phyloP scores from a whole-genome alignment of 2,113 vertebrate genomes.

The Pleuronectes platessa region DNA sequence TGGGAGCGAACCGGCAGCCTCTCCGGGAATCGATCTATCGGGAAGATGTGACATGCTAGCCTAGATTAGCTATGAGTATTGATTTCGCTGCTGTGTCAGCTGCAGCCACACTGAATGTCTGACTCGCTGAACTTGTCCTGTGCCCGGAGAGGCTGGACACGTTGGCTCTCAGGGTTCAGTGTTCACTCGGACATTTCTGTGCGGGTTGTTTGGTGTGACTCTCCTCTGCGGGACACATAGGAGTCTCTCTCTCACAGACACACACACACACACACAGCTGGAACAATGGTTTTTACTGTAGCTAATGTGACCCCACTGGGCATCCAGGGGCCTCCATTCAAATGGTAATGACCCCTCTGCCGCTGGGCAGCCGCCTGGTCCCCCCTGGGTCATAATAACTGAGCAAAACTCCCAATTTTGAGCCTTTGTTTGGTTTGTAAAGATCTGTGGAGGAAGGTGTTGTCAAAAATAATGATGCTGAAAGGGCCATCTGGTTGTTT shows the following conservation, averaged over 20 bases:
- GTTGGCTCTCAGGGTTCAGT: constrained; percentile 6
- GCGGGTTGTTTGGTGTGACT: constrained; percentile 11
- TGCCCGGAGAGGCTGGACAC: constrained; percentile 15
- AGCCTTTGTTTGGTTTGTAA: not conserved
- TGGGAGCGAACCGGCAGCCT: constrained; percentile 16
- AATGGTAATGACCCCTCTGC: constrained; percentile 73
- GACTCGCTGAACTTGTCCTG: constrained; percentile 36
- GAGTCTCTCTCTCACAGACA: not conserved
- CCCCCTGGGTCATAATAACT: constrained; percentile 51
- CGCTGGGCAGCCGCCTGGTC: constrained; percentile 60
- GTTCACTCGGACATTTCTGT: not conserved
- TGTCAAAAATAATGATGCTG: not conserved
- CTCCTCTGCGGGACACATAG: constrained; percentile 12
- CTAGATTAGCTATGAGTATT: constrained; percentile 39
- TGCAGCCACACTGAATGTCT: constrained; percentile 35
- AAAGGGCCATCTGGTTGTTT: not conserved
- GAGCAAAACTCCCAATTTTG: constrained; percentile 1
- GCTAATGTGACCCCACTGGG: constrained; percentile 74
- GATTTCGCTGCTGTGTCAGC: constrained; percentile 61
- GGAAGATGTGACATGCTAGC: constrained; percentile 53
- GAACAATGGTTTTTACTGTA: constrained; percentile 77
- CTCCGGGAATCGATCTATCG: constrained; percentile 41
- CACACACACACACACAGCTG: constrained; percentile 47
- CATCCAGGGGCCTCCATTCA: constrained; percentile 70
- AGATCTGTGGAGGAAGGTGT: not conserved